phyloP scores from a whole-genome alignment of 2,888 invertebrate genomes.

The Clepsis dumicolana region DNA sequence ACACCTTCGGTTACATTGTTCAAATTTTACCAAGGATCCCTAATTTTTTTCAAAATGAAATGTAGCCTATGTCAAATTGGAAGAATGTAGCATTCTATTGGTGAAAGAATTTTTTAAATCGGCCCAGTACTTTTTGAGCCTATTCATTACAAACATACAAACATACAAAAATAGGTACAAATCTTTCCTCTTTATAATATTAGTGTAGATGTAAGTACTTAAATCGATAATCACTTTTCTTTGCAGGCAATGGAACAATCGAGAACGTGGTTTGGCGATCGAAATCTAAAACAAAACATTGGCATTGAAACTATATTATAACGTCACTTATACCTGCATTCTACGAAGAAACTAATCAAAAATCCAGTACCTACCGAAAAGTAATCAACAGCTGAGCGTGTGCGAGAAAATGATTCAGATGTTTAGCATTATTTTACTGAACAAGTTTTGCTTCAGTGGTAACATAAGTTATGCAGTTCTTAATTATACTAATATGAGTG shows the following conservation, averaged over 20 bases:
- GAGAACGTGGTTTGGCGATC: slow-evolving; percentile 60
- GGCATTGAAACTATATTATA: slow-evolving; percentile 50
- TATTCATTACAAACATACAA: no score
- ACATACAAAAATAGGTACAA: no score
- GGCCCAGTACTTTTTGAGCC: no score
- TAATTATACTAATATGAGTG: not conserved
- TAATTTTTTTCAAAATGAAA: no score
- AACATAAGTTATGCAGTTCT: slow-evolving; percentile 7
- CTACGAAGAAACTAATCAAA: slow-evolving; percentile 15
- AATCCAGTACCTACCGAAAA: slow-evolving; percentile 41
- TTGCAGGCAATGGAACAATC: slow-evolving; percentile 64
- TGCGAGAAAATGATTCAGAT: not conserved
- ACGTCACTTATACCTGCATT: not conserved
- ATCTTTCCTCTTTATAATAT: no score
- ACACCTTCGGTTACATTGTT: no score
- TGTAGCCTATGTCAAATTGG: no score
- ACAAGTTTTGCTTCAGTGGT: not conserved
- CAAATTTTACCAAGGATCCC: no score
- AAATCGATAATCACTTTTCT: slow-evolving; percentile 19
- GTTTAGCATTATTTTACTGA: not conserved
- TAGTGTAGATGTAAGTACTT: no score
- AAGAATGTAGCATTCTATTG: no score
- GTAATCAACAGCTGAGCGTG: not conserved
- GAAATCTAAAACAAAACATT: slow-evolving; percentile 60
- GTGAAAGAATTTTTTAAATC: no score